phyloP scores from a whole-genome alignment of 2,113 vertebrate species.

The Galemys pyrenaicus region DNA sequence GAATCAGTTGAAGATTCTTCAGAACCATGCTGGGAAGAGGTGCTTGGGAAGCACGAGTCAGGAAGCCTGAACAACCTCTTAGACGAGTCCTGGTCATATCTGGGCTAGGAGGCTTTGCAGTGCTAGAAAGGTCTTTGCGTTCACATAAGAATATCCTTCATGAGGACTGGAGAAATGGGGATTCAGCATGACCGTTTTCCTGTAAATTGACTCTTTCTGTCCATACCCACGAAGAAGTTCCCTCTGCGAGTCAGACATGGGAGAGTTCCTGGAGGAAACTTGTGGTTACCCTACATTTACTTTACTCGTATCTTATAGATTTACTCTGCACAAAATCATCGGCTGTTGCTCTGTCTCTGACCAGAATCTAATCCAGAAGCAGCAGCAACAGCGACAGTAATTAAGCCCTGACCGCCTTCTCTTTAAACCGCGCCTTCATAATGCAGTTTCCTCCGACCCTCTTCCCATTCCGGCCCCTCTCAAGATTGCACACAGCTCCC shows the following conservation, averaged over 20 bases:
- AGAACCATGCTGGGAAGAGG: background rate
- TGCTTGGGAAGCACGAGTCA: background rate
- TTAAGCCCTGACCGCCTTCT: background rate
- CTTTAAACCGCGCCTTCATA: background rate
- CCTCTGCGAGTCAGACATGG: background rate
- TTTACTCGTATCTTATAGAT: background rate
- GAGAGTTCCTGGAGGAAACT: background rate
- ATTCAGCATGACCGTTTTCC: background rate
- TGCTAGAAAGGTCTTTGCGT: background rate
- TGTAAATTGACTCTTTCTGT: background rate
- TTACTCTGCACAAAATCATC: background rate
- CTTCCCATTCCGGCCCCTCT: background rate
- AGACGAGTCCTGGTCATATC: background rate
- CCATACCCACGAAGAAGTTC: background rate
- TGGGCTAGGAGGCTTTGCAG: background rate
- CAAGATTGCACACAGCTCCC: background rate
- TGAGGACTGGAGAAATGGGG: background rate
- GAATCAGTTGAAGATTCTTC: background rate
- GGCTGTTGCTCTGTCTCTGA: background rate
- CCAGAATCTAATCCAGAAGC: background rate
- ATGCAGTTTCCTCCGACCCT: background rate
- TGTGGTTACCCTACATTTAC: background rate
- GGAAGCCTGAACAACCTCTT: background rate
- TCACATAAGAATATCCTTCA: no score
- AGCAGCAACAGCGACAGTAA: background rate